A percentile compares a stretch with the other conserved stretches of the same genome.
These are phyloP conservation scores for Zaprionus lachaisei DNA, from an alignment of 1,140 invertebrate species.

Conservation along the genomic window DNA sequence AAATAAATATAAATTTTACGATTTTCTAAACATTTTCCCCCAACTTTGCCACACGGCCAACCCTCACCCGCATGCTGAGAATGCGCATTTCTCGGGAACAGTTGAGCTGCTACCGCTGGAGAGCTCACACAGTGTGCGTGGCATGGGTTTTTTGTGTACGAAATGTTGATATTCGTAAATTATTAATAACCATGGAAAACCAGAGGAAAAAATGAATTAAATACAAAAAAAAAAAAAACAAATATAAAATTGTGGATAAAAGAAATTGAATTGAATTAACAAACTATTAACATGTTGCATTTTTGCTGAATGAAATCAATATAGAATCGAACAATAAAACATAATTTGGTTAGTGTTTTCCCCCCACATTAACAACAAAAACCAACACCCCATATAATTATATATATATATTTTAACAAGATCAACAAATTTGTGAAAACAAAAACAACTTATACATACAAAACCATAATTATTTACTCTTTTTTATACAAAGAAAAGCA, in stretches of 20 bases:
- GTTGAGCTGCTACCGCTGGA: conserved; percentile 61
- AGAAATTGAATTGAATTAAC: conserved; percentile 76
- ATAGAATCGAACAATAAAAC: conserved; percentile 43
- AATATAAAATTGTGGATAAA: conserved; percentile 45
- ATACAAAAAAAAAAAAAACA: conserved; percentile 44
- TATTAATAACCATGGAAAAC: conserved; percentile 58
- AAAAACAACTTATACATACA: conserved; percentile 69
- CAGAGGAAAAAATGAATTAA: conserved; percentile 42
- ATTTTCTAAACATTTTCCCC: conserved; percentile 54
- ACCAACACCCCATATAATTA: conserved; percentile 54
- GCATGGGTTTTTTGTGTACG: conserved; percentile 28
- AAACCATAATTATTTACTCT: conserved; percentile 81
- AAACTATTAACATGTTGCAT: conserved; percentile 80
- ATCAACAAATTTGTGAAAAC: conserved; percentile 69
- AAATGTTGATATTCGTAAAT: conserved; percentile 65
- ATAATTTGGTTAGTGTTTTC: conserved; percentile 72
- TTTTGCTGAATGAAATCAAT: conserved; percentile 62
- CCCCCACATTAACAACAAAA: conserved; percentile 38
- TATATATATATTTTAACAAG: conserved; percentile 68
- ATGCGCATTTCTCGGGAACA: conserved; percentile 31
- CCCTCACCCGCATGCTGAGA: conserved; percentile 9
- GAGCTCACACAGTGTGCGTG: conserved; percentile 15
- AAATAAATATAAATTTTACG: conserved; percentile 39
- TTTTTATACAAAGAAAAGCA: conserved; percentile 82
- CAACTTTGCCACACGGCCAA: conserved; percentile 19